phyloP scores from a whole-genome alignment of 2,797 vertebrate species.

The Sphenodon punctatus region DNA sequence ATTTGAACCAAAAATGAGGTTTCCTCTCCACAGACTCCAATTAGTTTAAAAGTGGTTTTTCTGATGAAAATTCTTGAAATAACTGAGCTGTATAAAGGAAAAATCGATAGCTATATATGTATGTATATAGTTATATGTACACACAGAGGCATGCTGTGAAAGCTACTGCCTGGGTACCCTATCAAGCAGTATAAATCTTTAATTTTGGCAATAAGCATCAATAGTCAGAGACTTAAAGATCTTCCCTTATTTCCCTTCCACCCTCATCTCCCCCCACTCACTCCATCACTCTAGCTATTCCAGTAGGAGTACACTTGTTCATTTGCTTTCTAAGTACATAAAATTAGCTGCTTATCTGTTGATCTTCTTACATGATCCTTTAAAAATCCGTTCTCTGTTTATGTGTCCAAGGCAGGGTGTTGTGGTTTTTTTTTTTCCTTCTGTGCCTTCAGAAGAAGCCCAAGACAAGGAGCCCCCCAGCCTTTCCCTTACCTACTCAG shows the following conservation, averaged over 20 bases:
- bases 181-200: constrained; percentile 90
- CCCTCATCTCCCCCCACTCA: constrained; percentile 62
- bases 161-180: constrained; percentile 71
- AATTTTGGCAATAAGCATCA: constrained; percentile 89
- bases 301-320: constrained; percentile 73
- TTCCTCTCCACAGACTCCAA: constrained; percentile 84
- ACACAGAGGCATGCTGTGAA: constrained; percentile 40
- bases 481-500: constrained; percentile 64
- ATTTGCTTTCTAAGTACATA: constrained; percentile 95
- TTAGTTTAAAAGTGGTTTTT: constrained; percentile 87
- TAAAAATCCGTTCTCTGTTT: constrained; percentile 86
- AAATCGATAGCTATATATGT: constrained; percentile 75
- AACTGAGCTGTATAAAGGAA: constrained; percentile 75
- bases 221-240: constrained; percentile 85
- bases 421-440: too few species aligned
- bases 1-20: constrained; percentile 84
- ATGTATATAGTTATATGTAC: constrained; percentile 61
- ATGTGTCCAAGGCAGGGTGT: constrained; percentile 81
- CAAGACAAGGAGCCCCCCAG: constrained; percentile 47
- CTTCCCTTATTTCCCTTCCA: constrained; percentile 72
- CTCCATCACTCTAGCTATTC: constrained; percentile 80
- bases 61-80: constrained; percentile 85
- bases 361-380: constrained; percentile 96
- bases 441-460: constrained; percentile 76
- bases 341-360: constrained; percentile 98